Base-by-base conservation (phyloP, 2,113 vertebrate species). In the Turdus rufiventris region DNA sequence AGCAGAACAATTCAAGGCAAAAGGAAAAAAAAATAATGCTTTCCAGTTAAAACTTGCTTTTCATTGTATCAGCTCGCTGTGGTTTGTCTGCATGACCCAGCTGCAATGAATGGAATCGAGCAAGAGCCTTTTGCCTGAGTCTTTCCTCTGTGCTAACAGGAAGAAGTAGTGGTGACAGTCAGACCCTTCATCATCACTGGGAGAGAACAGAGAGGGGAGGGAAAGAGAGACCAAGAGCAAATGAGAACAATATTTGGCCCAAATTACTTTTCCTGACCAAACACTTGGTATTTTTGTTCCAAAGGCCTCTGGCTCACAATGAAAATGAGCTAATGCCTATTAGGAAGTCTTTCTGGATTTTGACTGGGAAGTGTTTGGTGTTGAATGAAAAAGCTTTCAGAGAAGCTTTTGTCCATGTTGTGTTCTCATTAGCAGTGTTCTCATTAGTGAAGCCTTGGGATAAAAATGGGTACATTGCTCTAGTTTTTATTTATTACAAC, bases 351-450 rank as follows among this genome's bases (percentile, higher is more conserved):
- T 95, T 92, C 78, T 95, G 87, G 93, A 82, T 91, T 94, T 94
- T 94, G 84, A 92, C 89, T 93, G 71, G 74, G 77, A 94, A 93
- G 81, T 70, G 54, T 89, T 94, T 79, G 66, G 84, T 93, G 57
- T 66, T 96, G 91, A 92, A 95, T 94, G 89, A 89, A 75, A 10
- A 8, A 61, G 62, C 87, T 88, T 89, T 93, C 84, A 85, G 89
- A 94, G 78, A 91, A 82, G 75, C 88, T 95, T 97, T 96, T 96
- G 84, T 97, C 88, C 90, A 47, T 48, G 71, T 82, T 93, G 87
- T 89, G 78, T 89, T 94, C 94, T 95, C 96, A 95, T 96, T 96
- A 95, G 68, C 76, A 84, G 56, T 84, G 84, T 71, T 94, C 96
- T 96, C 94, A 92, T 96, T 96, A 96, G 85, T 0, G 6, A 50